phyloP scores from a whole-genome alignment of 2,113 vertebrate genomes.

The Gymnogyps californianus region DNA sequence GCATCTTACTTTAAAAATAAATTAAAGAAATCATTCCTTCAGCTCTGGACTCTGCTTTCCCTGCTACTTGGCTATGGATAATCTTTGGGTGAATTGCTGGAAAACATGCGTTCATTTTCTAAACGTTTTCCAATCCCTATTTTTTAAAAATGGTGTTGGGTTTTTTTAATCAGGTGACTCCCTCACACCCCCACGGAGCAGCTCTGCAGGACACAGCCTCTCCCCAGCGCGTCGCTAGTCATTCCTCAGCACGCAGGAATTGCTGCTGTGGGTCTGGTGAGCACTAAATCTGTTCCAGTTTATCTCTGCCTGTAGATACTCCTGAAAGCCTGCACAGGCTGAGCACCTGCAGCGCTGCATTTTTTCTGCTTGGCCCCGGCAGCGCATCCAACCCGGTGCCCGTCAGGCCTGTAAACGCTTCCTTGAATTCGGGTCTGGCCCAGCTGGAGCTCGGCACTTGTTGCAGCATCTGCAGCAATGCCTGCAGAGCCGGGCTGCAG shows the following conservation, averaged over 20 bases:
- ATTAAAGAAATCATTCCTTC: not conserved
- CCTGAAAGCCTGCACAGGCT: not conserved
- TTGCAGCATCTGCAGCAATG: accelerated
- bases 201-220: not conserved
- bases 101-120: not conserved
- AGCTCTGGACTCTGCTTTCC: not conserved
- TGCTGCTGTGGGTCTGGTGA: not conserved
- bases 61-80: not conserved
- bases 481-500: not conserved
- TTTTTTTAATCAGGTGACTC: not conserved
- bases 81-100: not conserved
- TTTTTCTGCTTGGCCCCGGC: not conserved
- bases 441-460: not conserved
- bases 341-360: not conserved
- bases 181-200: accelerated
- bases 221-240: not conserved
- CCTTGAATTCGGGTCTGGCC: accelerated
- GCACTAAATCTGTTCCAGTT: not conserved
- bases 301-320: not conserved
- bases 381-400: accelerated
- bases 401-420: accelerated
- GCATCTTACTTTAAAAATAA: not conserved
- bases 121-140: not conserved
- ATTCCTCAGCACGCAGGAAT: not conserved
- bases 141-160: not conserved